Evolutionary conservation across 2,888 invertebrate species (phyloP).

Genomic region (Argyresthia albistria): DNA sequence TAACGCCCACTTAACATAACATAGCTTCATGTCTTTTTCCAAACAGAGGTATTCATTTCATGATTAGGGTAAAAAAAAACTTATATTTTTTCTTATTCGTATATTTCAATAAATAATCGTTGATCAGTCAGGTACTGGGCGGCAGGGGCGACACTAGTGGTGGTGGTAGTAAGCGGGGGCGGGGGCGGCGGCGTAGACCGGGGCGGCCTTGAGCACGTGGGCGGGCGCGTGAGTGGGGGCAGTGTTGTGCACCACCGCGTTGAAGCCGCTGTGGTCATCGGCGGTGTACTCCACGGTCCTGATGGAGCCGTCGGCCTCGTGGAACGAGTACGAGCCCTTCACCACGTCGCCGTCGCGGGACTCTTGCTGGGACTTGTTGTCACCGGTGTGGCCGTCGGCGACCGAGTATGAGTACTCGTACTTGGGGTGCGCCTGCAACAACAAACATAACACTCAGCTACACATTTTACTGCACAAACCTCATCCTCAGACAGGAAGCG

Average conservation of each 20-base stretch:
- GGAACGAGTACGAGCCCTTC: conserved; percentile 42
- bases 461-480: too few relatives aligned
- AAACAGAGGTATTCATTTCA: too few relatives aligned
- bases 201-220: conserved; percentile 9
- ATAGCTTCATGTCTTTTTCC: too few relatives aligned
- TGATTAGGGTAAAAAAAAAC: too few relatives aligned
- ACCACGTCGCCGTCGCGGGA: conserved; percentile 43
- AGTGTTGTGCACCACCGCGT: conserved; percentile 23
- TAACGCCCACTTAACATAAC: too few relatives aligned
- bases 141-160: conserved; percentile 4
- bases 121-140: neutral
- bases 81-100: conserved; percentile 2
- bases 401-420: conserved; percentile 48
- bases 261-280: conserved; percentile 39
- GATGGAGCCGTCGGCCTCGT: conserved; percentile 46
- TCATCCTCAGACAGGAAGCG: too few relatives aligned
- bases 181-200: conserved; percentile 13
- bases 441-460: neutral
- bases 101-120: neutral
- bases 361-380: conserved; percentile 49
- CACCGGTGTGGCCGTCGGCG: conserved; percentile 49
- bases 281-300: conserved; percentile 47
- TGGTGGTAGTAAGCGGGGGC: conserved; percentile 17
- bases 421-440: conserved; percentile 18
- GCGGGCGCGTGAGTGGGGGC: conserved; percentile 20